Conservation (phyloP, 2,888 invertebrate species). For the Pollenia angustigena region DNA sequence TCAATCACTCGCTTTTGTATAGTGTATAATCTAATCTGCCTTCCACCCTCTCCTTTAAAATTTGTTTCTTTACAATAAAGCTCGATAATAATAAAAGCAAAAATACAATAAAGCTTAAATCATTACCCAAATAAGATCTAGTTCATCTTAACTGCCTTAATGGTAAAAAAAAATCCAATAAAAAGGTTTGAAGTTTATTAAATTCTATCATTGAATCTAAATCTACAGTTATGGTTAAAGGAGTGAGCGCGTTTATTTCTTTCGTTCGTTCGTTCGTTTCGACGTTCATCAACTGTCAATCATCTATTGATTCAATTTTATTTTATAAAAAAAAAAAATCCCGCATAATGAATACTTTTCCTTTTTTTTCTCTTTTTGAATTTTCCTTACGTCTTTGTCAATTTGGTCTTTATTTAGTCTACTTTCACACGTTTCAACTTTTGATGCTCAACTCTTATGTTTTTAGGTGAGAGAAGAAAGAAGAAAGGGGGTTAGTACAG, state of each 20-base stretch:
- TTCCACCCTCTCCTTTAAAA: slow-evolving; percentile 32
- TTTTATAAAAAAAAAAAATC: slow-evolving; percentile 28
- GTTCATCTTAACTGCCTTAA: slow-evolving; percentile 24
- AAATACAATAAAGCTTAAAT: slow-evolving; percentile 52
- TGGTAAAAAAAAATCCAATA: slow-evolving; percentile 13
- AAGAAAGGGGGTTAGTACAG: too few species aligned
- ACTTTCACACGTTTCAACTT: too few species aligned
- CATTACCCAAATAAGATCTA: slow-evolving; percentile 58
- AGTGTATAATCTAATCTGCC: slow-evolving; percentile 32
- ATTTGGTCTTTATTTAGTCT: slow-evolving; percentile 60
- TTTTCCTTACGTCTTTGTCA: slow-evolving; percentile 45
- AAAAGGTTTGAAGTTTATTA: slow-evolving; percentile 23
- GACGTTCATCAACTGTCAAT: slow-evolving; percentile 64
- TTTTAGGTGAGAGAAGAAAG: too few species aligned
- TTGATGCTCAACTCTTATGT: too few species aligned
- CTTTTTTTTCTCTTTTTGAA: slow-evolving; percentile 11
- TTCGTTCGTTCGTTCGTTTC: slow-evolving; percentile 1
- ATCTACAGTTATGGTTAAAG: slow-evolving; percentile 24
- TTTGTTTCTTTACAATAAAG: slow-evolving; percentile 2
- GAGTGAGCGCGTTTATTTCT: slow-evolving; percentile 11
- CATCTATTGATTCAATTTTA: slow-evolving; percentile 61
- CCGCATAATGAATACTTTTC: slow-evolving; percentile 44
- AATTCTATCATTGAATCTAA: slow-evolving; percentile 37
- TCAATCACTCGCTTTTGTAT: slow-evolving; percentile 43
- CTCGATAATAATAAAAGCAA: slow-evolving; percentile 2